Evolutionary conservation across 2,888 invertebrate genomes (phyloP), one percentile per base, ranked within the genome.

Genomic region (Luperina nickerlii): DNA sequence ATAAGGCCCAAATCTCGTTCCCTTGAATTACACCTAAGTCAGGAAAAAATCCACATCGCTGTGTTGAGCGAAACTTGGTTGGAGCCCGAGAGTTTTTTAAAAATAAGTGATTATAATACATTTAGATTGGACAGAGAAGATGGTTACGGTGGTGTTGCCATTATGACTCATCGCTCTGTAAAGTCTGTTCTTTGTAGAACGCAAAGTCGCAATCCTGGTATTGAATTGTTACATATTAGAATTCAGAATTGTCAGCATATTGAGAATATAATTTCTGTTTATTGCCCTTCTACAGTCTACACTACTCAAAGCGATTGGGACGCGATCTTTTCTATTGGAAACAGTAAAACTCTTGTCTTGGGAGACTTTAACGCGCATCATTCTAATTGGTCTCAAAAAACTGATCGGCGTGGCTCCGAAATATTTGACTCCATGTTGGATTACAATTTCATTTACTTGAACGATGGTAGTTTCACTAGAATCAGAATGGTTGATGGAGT

Each of bases 391-490:
- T 60, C 11, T n/a, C 24, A 11, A n/a, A 60, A 13, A 60, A 60
- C 24, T 60, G 60, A 60, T 60, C 60, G 48, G 13, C 57, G 77
- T 0, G 71, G 67, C 15, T 32, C 45, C 18, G 32, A 72, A 48
- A 45, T 76, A 18, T 72, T 72, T 60, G 77, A 72, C 11, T 72
- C 77, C 51, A 77, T 72, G 77, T 51, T 77, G 15, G 71, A 66
- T 38, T 66, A 70, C 15, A 71, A 57, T 71, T 76, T 66, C 20
- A 71, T 57, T 32, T 32, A 57, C 15, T 66, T 77, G 24, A 77
- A 77, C 42, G 45, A 65, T 65, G 76, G 76, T 65, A 70, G 65
- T 42, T 51, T 51, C n/a, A 76, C 76, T 27, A 62, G 76, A 42
- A 65, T 76, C 24, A 20, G 24, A 54, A 54, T 76, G 51, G 76